These are phyloP conservation scores for Tenthredo mesomela DNA, from an alignment of 2,888 invertebrate genomes.

Conservation along the genomic window DNA sequence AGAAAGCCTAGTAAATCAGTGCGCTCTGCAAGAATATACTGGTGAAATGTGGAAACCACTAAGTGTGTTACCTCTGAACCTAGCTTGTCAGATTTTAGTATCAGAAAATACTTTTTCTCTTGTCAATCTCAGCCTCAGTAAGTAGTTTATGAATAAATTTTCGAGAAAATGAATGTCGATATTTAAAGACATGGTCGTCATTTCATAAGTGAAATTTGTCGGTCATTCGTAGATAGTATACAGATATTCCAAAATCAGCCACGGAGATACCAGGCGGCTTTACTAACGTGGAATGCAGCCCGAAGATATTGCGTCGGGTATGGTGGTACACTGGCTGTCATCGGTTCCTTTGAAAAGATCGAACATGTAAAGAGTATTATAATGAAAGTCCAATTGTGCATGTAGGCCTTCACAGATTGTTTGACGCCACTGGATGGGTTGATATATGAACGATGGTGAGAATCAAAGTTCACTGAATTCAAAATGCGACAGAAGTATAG, in stretches of 20 bases:
- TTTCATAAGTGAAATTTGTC: background rate
- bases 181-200: too few relatives aligned
- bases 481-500: background rate
- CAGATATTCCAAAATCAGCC: background rate
- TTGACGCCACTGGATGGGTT: background rate
- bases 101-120: background rate
- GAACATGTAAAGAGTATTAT: background rate
- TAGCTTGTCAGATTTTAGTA: background rate
- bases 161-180: too few relatives aligned
- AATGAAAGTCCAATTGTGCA: background rate
- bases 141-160: background rate
- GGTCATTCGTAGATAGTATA: background rate
- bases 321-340: background rate
- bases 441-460: constrained; percentile 7
- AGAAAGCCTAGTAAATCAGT: background rate
- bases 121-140: background rate
- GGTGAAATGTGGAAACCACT: background rate
- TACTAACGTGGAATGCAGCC: background rate
- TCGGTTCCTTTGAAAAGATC: background rate
- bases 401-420: constrained; percentile 14
- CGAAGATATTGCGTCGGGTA: background rate
- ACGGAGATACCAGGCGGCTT: background rate
- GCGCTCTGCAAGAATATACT: background rate
- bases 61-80: background rate
- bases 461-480: background rate